phyloP scores from a whole-genome alignment of 2,113 vertebrate species.

The Oenanthe melanoleuca region DNA sequence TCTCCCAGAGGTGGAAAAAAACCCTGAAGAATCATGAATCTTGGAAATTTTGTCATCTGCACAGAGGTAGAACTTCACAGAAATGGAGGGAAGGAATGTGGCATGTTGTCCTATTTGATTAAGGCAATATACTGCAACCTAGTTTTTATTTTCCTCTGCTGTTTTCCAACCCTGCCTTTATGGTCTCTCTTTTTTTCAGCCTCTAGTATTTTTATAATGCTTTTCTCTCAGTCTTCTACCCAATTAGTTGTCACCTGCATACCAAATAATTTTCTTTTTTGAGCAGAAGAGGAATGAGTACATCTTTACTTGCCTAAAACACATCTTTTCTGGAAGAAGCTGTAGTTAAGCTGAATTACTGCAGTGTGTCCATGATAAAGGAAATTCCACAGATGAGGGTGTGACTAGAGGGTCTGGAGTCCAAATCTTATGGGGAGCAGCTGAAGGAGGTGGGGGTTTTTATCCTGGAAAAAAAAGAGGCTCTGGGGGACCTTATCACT shows the following conservation, averaged over 20 bases:
- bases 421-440: not conserved
- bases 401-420: not conserved
- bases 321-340: not conserved
- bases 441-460: not conserved
- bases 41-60: not conserved
- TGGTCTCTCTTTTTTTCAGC: not conserved
- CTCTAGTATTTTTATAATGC: not conserved
- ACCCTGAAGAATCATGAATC: rapidly evolving
- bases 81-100: not conserved
- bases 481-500: not conserved
- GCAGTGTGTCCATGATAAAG: not conserved
- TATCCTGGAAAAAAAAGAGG: not conserved
- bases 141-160: not conserved
- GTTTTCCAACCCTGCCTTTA: not conserved
- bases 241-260: not conserved
- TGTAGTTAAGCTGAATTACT: not conserved
- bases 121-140: not conserved
- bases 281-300: not conserved
- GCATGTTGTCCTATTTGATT: not conserved
- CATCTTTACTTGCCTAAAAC: not conserved
- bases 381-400: not conserved
- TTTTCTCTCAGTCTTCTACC: not conserved
- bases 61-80: not conserved
- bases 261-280: not conserved
- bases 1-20: not conserved